Percentiles rank a stretch among this genome's conserved stretches.
Conservation (phyloP, 2,888 invertebrate genomes). For the Diadromus collaris region DNA sequence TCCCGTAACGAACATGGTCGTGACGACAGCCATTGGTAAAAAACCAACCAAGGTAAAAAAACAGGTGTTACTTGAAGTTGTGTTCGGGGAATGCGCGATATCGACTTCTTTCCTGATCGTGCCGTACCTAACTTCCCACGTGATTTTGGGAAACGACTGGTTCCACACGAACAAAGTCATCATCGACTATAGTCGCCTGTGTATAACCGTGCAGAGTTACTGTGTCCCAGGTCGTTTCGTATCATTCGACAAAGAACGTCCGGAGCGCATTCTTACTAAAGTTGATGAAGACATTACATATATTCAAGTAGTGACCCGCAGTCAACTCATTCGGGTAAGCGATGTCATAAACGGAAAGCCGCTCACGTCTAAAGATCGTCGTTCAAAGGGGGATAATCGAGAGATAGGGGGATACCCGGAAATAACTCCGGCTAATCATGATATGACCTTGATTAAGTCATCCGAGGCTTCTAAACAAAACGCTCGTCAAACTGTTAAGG, state of each 20-base stretch:
- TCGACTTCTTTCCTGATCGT: conserved; percentile 6
- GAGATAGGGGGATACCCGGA: no score
- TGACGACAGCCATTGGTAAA: conserved; percentile 18
- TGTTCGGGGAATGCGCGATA: background rate
- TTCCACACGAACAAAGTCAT: conserved; percentile 3
- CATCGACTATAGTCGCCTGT: background rate
- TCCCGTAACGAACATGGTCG: conserved; percentile 29
- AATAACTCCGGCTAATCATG: no score
- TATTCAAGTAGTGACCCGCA: background rate
- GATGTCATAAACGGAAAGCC: no score
- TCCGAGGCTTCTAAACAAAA: no score
- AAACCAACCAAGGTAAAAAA: conserved; percentile 18
- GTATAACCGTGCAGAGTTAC: background rate
- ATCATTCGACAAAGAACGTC: background rate
- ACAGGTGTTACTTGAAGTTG: background rate
- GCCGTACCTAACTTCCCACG: conserved; percentile 30
- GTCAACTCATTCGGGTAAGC: background rate
- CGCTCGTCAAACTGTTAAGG: no score
- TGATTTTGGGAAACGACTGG: conserved; percentile 48
- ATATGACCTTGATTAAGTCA: no score
- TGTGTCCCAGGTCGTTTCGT: background rate
- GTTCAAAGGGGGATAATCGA: no score
- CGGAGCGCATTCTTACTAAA: background rate
- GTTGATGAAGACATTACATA: background rate
- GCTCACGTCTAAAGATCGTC: no score